phyloP scores from a whole-genome alignment of 1,140 invertebrate genomes.

The Anastrepha ludens region DNA sequence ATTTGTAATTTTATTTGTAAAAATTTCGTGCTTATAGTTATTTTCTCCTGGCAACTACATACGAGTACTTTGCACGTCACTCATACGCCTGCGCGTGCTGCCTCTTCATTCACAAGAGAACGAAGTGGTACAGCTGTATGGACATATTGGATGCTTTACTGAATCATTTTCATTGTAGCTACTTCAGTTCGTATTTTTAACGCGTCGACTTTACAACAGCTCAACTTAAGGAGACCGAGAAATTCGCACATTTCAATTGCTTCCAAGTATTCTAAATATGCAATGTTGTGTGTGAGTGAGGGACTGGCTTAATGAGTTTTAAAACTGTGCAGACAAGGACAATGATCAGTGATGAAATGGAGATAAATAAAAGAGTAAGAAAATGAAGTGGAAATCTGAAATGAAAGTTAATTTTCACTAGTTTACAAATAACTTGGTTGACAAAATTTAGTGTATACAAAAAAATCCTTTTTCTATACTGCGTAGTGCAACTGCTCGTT shows the following conservation, averaged over 20 bases:
- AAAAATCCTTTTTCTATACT: neutral
- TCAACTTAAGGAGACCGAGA: neutral
- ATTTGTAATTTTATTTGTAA: too few species aligned
- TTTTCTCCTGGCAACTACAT: neutral
- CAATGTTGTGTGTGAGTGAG: constrained; percentile 1
- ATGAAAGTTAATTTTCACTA: neutral
- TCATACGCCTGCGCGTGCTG: constrained; percentile 36
- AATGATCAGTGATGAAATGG: neutral
- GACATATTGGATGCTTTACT: neutral
- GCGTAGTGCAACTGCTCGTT: neutral
- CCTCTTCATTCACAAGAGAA: neutral
- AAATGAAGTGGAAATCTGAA: neutral
- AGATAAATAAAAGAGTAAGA: neutral
- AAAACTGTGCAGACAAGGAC: too few species aligned
- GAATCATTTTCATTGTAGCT: neutral
- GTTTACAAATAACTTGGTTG: too few species aligned
- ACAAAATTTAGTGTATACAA: neutral
- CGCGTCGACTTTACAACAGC: neutral
- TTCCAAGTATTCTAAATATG: neutral
- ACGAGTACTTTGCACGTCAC: neutral
- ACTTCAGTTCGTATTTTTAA: constrained; percentile 41
- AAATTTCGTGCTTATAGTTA: too few species aligned
- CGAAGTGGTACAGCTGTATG: neutral
- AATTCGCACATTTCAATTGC: neutral
- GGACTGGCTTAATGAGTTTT: too few species aligned